Evolutionary conservation across 2,113 vertebrate species (phyloP).

Genomic region (Procavia capensis): DNA sequence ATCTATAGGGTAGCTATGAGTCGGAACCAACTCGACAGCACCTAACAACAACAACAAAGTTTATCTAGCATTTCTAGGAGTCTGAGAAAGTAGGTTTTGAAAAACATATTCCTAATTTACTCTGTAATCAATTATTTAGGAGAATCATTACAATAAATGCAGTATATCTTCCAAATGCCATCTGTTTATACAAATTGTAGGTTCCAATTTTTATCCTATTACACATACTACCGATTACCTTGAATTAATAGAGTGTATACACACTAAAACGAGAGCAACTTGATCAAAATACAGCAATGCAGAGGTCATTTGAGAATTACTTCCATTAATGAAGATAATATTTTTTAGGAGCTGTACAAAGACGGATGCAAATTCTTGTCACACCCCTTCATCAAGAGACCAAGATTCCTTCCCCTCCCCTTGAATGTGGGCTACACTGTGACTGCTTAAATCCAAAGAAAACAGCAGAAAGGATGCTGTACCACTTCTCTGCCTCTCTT

Average conservation of each 20-base stretch:
- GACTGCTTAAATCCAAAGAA: not conserved
- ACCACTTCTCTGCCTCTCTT: not conserved
- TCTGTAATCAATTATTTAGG: not conserved
- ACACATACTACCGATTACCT: not conserved
- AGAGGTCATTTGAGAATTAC: not conserved
- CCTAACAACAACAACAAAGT: too few relatives aligned
- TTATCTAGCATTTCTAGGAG: not conserved
- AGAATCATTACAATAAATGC: not conserved
- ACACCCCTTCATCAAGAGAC: not conserved
- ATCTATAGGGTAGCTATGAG: too few relatives aligned
- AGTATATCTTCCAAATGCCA: not conserved
- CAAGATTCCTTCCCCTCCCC: not conserved
- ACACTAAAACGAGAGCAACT: not conserved
- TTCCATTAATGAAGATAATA: not conserved
- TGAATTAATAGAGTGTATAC: not conserved
- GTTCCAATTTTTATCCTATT: not conserved
- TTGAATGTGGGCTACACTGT: not conserved
- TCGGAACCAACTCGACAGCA: too few relatives aligned
- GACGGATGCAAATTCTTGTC: not conserved
- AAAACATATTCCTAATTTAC: not conserved
- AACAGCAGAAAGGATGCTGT: not conserved
- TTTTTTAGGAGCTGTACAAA: not conserved
- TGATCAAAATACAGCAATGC: not conserved
- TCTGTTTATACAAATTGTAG: not conserved
- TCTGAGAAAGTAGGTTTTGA: not conserved